Conservation (phyloP, 2,797 vertebrate species). For the Huso huso region DNA sequence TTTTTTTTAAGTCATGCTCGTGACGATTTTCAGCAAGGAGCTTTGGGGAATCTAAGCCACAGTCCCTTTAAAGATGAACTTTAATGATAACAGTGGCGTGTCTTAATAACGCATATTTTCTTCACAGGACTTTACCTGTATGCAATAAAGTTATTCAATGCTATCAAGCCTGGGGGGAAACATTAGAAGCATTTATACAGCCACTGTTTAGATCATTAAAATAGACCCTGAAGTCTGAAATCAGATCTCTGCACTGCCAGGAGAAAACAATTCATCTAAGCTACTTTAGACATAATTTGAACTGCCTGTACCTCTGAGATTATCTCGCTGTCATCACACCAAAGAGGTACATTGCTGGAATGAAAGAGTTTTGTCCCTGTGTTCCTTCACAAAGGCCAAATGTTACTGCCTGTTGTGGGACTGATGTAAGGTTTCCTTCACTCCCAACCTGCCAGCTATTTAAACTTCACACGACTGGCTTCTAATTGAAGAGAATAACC, state of each 20-base stretch:
- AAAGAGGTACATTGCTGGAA: slow-evolving; percentile 3
- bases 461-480: not conserved
- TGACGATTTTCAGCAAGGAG: too few relatives aligned
- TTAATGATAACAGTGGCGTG: too few relatives aligned
- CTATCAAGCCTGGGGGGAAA: too few relatives aligned
- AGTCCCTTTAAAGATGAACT: too few relatives aligned
- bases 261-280: not conserved
- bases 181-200: too few relatives aligned
- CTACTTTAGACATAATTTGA: slow-evolving; percentile 9
- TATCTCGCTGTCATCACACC: slow-evolving; percentile 9
- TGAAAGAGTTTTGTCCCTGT: not conserved
- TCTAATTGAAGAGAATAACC: not conserved
- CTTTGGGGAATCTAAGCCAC: too few relatives aligned
- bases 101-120: too few relatives aligned
- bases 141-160: too few relatives aligned
- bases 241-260: not conserved
- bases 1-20: too few relatives aligned
- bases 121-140: too few relatives aligned
- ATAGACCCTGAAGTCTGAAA: not conserved
- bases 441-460: not conserved
- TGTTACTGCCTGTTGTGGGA: slow-evolving; percentile 1
- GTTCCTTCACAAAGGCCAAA: not conserved
- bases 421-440: not conserved
- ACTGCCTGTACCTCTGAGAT: slow-evolving; percentile 6
- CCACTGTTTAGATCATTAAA: too few relatives aligned